phyloP scores from a whole-genome alignment of 2,888 invertebrate species.

The Cantharis flavilabris region DNA sequence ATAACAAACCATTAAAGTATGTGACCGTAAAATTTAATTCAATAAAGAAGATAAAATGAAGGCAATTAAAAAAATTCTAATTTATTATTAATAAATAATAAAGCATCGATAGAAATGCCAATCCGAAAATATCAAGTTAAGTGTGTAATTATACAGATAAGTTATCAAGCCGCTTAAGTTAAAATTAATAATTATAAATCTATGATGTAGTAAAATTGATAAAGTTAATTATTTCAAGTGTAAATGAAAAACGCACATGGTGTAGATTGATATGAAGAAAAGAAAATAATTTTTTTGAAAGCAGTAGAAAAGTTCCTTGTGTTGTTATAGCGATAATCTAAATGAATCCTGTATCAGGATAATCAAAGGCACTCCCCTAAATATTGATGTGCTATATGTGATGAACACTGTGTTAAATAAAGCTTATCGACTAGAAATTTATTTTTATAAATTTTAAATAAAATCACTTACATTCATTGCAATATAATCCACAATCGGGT shows the following conservation, averaged over 20 bases:
- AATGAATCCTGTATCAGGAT: neutral
- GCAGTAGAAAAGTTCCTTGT: neutral
- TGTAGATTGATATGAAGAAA: neutral
- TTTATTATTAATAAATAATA: neutral
- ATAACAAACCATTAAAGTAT: neutral
- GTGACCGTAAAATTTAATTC: neutral
- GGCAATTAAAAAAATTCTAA: neutral
- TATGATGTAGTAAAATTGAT: neutral
- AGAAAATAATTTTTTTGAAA: neutral
- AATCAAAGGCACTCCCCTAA: constrained; percentile 16
- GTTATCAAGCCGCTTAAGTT: neutral
- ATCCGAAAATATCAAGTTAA: neutral
- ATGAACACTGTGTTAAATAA: neutral
- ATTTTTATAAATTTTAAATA: neutral
- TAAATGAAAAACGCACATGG: neutral
- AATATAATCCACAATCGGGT: neutral
- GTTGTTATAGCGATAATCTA: neutral
- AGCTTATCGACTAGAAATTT: neutral
- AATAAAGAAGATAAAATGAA: neutral
- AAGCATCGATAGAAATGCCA: neutral
- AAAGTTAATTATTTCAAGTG: neutral
- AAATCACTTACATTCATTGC: neutral
- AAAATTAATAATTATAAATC: neutral
- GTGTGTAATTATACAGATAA: neutral
- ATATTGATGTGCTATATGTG: constrained; percentile 14